Conservation (phyloP, 2,113 vertebrate genomes). For the Neolamprologus caudopunctatus region DNA sequence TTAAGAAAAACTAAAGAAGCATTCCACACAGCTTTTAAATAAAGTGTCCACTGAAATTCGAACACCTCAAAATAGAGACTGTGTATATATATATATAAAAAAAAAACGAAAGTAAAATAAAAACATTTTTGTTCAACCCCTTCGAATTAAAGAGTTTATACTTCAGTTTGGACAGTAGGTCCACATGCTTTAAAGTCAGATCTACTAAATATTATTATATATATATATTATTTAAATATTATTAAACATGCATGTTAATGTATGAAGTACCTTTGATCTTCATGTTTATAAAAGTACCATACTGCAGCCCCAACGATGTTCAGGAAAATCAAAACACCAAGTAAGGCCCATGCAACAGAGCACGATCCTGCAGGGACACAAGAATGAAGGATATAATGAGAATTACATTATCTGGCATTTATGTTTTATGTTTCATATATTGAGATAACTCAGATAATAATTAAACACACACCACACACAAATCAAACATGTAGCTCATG, state of each 20-base stretch:
- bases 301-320: neutral
- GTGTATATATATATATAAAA: neutral
- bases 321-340: neutral
- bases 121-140: neutral
- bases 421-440: neutral
- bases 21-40: neutral
- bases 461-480: rapidly evolving
- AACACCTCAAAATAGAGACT: neutral
- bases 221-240: no score
- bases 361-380: neutral
- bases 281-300: neutral
- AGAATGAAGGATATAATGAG: neutral
- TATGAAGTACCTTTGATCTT: neutral
- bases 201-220: neutral
- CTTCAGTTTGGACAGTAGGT: neutral
- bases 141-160: neutral
- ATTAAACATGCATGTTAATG: neutral
- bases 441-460: rapidly evolving
- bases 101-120: neutral
- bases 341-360: neutral
- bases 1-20: neutral
- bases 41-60: neutral
- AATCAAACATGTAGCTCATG: rapidly evolving
- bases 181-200: neutral
- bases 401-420: rapidly evolving